Evolutionary conservation across 1,140 invertebrate species (phyloP).

Genomic region (Centruroides sculpturatus): DNA sequence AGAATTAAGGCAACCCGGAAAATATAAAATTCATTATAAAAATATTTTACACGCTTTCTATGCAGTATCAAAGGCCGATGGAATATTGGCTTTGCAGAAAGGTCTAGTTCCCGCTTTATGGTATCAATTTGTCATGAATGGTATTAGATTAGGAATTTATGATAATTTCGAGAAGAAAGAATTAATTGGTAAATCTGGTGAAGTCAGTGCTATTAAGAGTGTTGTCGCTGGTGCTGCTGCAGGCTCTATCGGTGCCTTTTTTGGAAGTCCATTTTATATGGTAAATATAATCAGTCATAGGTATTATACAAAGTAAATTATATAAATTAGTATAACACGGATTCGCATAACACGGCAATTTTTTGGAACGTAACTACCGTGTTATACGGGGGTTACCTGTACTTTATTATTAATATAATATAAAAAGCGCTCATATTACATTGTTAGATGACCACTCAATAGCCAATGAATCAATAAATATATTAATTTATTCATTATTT

Average conservation of each 20-base stretch:
- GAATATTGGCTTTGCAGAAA: constrained; percentile 64
- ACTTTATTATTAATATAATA: too few relatives aligned
- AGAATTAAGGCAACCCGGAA: constrained; percentile 54
- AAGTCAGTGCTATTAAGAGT: constrained; percentile 46
- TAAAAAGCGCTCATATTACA: too few relatives aligned
- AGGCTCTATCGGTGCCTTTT: constrained; percentile 54
- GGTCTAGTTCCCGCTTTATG: constrained; percentile 66
- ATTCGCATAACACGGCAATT: too few relatives aligned
- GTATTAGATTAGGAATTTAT: constrained; percentile 38
- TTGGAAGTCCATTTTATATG: constrained; percentile 68
- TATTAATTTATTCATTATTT: too few relatives aligned
- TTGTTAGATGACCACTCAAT: too few relatives aligned
- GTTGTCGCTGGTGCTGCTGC: constrained; percentile 50
- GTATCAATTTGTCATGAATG: constrained; percentile 55
- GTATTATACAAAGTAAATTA: too few relatives aligned
- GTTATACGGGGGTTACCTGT: too few relatives aligned
- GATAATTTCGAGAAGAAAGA: constrained; percentile 49
- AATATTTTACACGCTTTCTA: constrained; percentile 54
- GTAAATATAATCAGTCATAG: constrained; percentile 28
- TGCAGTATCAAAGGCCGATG: constrained; percentile 46
- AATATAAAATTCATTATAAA: constrained; percentile 35
- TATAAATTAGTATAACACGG: too few relatives aligned
- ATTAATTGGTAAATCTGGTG: constrained; percentile 43
- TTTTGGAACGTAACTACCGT: too few relatives aligned
- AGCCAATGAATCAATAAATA: too few relatives aligned